Evolutionary conservation across 2,113 vertebrate species (phyloP), one percentile per base, ranked within the genome.

Genomic region (Phocoena phocoena): DNA sequence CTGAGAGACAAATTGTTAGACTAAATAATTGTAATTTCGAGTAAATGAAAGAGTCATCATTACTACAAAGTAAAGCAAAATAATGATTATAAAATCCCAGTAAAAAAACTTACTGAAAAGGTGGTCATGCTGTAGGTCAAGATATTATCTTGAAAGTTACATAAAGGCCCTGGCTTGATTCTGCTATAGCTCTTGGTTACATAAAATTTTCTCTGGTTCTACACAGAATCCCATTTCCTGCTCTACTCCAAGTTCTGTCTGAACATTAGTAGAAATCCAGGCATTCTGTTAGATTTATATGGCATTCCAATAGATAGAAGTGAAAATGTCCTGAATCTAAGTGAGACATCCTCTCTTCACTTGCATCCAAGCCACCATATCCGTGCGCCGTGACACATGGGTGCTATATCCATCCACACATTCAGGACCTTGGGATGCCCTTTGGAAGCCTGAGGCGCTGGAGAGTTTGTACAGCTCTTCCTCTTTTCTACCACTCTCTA

Each of bases 41-140:
- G 23, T 60, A 14, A 90, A 71, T 70, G 21, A 93, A 81, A 55
- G 21, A 58, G 14, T 84, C 31, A 79, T 65, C 26, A 3, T 79
- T 71, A 82, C 25, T 47, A 73, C 8, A 94, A 80, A 74, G 44
- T 80, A 88, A 84, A 85, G 1, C 70, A 10, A 92, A 83, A 50
- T 89, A 74, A 67, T 44, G 86, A 74, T 91, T 93, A 91, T 84
- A 80, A 90, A 89, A 92, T 36, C 8, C 23, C 28, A 90, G 18
- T 47, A 71, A 44, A 84, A 67, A 60, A 60, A 68, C 65, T 80
- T 79, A 50, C 83, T 55, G 73, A 14, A 92, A 81, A 93, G 13
- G 1, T 79, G 38, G 18, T 62, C 86, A 63, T 92, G 3, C 41
- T 74, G 3, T 26, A 80, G n/a, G 23, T 85, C 21, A 77, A 67